These are phyloP conservation scores for Tragulus kanchil DNA, from an alignment of 2,113 vertebrate genomes.

Conservation along the genomic window DNA sequence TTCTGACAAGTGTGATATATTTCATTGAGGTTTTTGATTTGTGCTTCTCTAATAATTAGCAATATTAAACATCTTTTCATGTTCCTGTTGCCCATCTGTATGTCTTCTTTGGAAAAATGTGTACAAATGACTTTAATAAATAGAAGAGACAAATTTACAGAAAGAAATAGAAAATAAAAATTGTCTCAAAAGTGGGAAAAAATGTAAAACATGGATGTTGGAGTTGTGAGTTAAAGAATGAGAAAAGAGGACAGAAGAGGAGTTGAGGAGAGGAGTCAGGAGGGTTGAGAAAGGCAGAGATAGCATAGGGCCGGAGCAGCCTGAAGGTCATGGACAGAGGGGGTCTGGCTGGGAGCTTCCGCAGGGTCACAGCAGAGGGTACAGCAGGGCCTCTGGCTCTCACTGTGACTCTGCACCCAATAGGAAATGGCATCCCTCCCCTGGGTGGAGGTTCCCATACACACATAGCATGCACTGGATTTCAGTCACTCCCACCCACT, in stretches of 20 bases:
- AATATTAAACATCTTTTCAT: neutral
- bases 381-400: neutral
- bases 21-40: neutral
- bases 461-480: neutral
- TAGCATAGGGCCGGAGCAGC: neutral
- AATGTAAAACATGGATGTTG: neutral
- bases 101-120: neutral
- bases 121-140: neutral
- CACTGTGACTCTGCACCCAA: neutral
- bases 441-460: neutral
- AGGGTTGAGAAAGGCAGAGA: neutral
- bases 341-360: neutral
- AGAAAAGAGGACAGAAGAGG: neutral
- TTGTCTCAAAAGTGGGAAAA: neutral
- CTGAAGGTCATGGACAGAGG: accelerated
- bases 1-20: neutral
- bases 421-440: neutral
- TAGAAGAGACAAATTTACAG: neutral
- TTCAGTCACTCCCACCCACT: neutral
- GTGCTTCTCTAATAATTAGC: neutral
- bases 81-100: neutral
- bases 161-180: neutral
- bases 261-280: neutral
- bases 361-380: neutral
- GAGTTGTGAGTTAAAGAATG: neutral